Evolutionary conservation across 2,113 vertebrate genomes (phyloP).

Genomic region (Tapirus terrestris): DNA sequence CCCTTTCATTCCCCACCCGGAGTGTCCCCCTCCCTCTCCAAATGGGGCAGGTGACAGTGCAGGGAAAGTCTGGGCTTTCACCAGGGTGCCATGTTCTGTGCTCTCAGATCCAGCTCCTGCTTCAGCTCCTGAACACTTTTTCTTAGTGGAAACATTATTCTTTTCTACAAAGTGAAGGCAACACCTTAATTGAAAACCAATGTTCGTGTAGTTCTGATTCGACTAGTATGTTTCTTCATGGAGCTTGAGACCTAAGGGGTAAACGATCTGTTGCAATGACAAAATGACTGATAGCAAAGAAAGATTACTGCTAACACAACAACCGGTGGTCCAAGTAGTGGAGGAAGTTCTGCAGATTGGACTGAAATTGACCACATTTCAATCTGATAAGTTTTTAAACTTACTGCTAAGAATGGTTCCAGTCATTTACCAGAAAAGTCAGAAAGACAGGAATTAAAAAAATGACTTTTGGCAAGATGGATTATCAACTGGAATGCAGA

Average conservation of each 20-base stretch:
- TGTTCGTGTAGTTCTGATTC: slow-evolving; percentile 3
- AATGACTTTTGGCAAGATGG: slow-evolving; percentile 85
- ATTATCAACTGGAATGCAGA: slow-evolving; percentile 82
- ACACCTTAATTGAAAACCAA: slow-evolving; percentile 51
- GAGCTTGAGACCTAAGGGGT: slow-evolving; percentile 58
- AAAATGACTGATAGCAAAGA: slow-evolving; percentile 84
- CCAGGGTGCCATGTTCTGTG: neutral
- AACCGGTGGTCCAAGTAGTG: slow-evolving; percentile 70
- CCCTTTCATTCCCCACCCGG: accelerated
- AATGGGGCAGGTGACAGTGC: neutral
- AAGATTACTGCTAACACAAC: slow-evolving; percentile 76
- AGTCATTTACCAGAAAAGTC: slow-evolving; percentile 89
- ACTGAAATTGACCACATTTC: slow-evolving; percentile 87
- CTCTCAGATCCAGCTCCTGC: slow-evolving; percentile 27
- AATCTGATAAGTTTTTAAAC: slow-evolving; percentile 87
- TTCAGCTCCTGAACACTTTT: slow-evolving; percentile 60
- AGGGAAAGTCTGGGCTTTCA: neutral
- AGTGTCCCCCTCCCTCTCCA: neutral
- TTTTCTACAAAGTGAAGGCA: slow-evolving; percentile 48
- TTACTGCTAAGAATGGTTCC: slow-evolving; percentile 92
- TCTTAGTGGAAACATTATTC: slow-evolving; percentile 3
- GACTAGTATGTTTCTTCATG: slow-evolving; percentile 16
- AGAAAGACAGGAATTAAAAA: slow-evolving; percentile 88
- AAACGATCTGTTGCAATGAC: slow-evolving; percentile 61
- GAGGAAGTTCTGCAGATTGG: slow-evolving; percentile 84